phyloP scores from a whole-genome alignment of 1,140 invertebrate genomes.

The Panonychus citri region DNA sequence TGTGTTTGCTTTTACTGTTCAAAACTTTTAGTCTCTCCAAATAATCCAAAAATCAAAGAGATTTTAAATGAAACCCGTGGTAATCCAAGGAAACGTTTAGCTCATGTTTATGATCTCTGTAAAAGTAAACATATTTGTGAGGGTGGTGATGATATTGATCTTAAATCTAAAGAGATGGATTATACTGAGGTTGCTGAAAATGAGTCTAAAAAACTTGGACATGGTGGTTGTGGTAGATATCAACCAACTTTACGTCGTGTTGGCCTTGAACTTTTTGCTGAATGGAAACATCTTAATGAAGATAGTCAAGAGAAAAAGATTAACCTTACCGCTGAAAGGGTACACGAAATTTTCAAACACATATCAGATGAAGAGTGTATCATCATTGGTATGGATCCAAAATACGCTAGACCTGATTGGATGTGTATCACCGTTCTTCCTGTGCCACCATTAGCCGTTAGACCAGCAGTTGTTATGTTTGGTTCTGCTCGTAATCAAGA shows the following conservation, averaged over 20 bases:
- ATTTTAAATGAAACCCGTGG: slow-evolving; percentile 87
- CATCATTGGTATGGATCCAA: slow-evolving; percentile 60
- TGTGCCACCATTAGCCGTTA: slow-evolving; percentile 70
- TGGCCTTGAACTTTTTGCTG: slow-evolving; percentile 65
- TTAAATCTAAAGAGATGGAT: slow-evolving; percentile 5
- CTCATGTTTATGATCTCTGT: slow-evolving; percentile 91
- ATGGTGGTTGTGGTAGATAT: slow-evolving; percentile 89
- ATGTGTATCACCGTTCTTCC: slow-evolving; percentile 94
- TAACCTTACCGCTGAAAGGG: slow-evolving; percentile 68
- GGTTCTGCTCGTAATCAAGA: slow-evolving; percentile 93
- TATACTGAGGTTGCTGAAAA: slow-evolving; percentile 1
- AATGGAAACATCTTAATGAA: slow-evolving; percentile 97
- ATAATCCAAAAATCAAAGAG: slow-evolving; percentile 94
- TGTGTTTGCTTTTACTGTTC: slow-evolving; percentile 97
- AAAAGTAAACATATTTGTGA: slow-evolving; percentile 97
- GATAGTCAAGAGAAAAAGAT: slow-evolving; percentile 93
- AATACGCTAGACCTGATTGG: slow-evolving; percentile 88
- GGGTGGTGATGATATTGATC: slow-evolving; percentile 89
- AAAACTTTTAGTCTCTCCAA: slow-evolving; percentile 75
- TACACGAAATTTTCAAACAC: slow-evolving; percentile 87
- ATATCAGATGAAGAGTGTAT: slow-evolving; percentile 93
- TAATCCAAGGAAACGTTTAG: slow-evolving; percentile 77
- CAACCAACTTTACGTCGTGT: slow-evolving; percentile 72
- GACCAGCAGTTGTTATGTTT: slow-evolving; percentile 97
- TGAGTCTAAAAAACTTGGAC: slow-evolving; percentile 36